Percentiles rank a stretch among this genome's conserved stretches.
Conservation (phyloP, 2,888 invertebrate species). For the Caenorhabditis sp. region DNA sequence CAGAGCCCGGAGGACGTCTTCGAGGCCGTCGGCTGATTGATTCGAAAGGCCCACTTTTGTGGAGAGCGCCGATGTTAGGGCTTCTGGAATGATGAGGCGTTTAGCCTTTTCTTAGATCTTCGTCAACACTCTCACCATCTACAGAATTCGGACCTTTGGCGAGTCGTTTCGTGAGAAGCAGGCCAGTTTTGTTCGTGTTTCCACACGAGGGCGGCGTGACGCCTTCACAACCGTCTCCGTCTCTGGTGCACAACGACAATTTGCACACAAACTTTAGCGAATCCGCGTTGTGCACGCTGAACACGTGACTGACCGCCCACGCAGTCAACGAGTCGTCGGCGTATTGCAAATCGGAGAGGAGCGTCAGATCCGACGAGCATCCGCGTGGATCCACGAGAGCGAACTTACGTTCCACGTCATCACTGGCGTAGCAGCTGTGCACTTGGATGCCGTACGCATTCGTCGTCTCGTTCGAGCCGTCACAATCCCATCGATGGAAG, state of each 20-base stretch:
- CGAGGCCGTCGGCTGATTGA: slow-evolving; percentile 14
- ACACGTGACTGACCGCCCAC: slow-evolving; percentile 70
- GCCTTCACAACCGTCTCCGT: slow-evolving; percentile 77
- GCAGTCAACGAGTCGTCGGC: slow-evolving; percentile 73
- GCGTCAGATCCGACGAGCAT: slow-evolving; percentile 70
- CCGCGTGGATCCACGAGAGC: slow-evolving; percentile 70
- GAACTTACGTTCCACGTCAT: slow-evolving; percentile 66
- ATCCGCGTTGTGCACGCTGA: slow-evolving; percentile 69
- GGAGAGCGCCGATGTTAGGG: slow-evolving; percentile 61
- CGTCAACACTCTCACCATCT: slow-evolving; percentile 28
- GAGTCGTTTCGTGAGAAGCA: slow-evolving; percentile 54
- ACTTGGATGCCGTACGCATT: slow-evolving; percentile 72
- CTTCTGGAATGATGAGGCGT: slow-evolving; percentile 25
- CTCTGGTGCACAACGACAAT: slow-evolving; percentile 72
- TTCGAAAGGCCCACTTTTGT: slow-evolving; percentile 48
- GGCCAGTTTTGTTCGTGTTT: slow-evolving; percentile 52
- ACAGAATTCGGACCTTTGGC: slow-evolving; percentile 38
- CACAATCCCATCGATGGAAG: slow-evolving; percentile 78
- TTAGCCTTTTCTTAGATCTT: neutral
- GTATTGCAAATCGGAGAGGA: slow-evolving; percentile 72
- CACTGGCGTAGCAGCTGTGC: slow-evolving; percentile 75
- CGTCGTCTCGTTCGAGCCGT: slow-evolving; percentile 70
- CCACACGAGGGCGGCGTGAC: slow-evolving; percentile 68
- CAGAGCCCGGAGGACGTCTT: slow-evolving; percentile 17
- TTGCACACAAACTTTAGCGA: slow-evolving; percentile 68